phyloP scores from a whole-genome alignment of 37 sponge, comb jelly and placozoan genomes.

The Axinella damicornis region DNA sequence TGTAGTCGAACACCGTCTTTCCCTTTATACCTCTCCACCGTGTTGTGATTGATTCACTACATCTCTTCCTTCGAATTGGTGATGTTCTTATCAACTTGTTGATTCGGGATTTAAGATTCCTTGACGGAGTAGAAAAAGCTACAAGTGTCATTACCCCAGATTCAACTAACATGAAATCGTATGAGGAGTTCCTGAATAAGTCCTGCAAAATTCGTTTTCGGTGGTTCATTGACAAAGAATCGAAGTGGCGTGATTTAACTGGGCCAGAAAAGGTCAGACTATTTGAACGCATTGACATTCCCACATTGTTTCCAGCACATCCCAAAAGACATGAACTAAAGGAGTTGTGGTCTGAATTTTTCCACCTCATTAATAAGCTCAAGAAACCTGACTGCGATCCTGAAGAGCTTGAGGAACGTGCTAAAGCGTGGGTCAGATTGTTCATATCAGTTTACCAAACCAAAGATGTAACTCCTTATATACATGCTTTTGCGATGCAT shows the following conservation, averaged over 20 bases:
- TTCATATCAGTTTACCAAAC: slow-evolving; percentile 38
- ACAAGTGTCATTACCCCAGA: background rate
- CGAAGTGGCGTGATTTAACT: slow-evolving; percentile 21
- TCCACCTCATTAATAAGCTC: too few species aligned
- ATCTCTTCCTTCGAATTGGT: slow-evolving; percentile 22
- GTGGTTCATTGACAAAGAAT: slow-evolving; percentile 18
- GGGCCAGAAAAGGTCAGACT: slow-evolving; percentile 32
- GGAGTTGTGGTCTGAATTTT: too few species aligned
- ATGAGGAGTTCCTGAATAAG: background rate
- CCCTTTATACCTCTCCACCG: slow-evolving; percentile 35
- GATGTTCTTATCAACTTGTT: slow-evolving; percentile 42
- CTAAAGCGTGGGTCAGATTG: slow-evolving; percentile 30
- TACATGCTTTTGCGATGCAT: slow-evolving; percentile 33
- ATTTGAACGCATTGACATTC: slow-evolving; percentile 19
- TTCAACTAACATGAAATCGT: background rate
- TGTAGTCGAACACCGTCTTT: slow-evolving; percentile 20
- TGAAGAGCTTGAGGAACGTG: background rate
- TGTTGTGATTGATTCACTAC: slow-evolving; percentile 37
- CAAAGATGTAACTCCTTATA: slow-evolving; percentile 35
- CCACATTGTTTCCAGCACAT: slow-evolving; percentile 5
- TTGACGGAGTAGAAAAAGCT: slow-evolving; percentile 13
- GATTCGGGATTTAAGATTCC: slow-evolving; percentile 22
- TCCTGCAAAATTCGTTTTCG: slow-evolving; percentile 11
- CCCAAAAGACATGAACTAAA: background rate
- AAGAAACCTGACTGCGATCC: background rate